Evolutionary conservation across 2,113 vertebrate species (phyloP), one percentile per base, ranked within the genome.

Genomic region (Narcine bancroftii): DNA sequence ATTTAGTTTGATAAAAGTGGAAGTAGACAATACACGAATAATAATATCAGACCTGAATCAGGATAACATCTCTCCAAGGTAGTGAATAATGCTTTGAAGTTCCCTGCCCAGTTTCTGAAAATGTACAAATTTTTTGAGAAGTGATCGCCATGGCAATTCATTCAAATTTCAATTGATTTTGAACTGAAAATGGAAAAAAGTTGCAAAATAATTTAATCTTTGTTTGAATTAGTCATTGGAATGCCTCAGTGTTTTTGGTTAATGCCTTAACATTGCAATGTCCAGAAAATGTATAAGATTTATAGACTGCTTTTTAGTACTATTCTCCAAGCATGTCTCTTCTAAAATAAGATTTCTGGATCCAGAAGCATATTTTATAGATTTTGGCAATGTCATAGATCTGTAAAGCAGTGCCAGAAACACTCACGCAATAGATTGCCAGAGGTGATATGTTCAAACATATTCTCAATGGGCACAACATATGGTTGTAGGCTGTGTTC

Each of bases 381-480:
- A n/a, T 15, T 21, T 87, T 63, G 53, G 81, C 81, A 87, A 60
- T 63, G 53, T 36, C 81, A 87, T n/a, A 87, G 53, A 53, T 60
- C 53, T 6, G 17, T 60, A 87, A 36, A 87, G 15, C 81, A 60
- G 10, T 87, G 81, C 53, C 53, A 87, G 81, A n/a, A 87, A 56
- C 21, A 87, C 81, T 87, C 53, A 19, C 21, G 36, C 13, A 87
- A 60, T 60, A 87, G 56, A 87, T 87, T 63, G 6, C 81, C 13
- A 60, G 81, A 87, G 53, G 53, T 87, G 81, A 60, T 87, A 60
- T 87, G 53, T 56, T 87, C 53, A 87, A 87, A 69, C 65, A 71
- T 91, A 91, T 91, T 91, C 89, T 91, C 89, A 47, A 91, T 29
- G 47, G 89, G 33, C 65, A 26, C 65, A 69, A 91, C 63, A 91